Evolutionary conservation across 2,797 vertebrate species (phyloP).

Genomic region (Fistularia commersonii): DNA sequence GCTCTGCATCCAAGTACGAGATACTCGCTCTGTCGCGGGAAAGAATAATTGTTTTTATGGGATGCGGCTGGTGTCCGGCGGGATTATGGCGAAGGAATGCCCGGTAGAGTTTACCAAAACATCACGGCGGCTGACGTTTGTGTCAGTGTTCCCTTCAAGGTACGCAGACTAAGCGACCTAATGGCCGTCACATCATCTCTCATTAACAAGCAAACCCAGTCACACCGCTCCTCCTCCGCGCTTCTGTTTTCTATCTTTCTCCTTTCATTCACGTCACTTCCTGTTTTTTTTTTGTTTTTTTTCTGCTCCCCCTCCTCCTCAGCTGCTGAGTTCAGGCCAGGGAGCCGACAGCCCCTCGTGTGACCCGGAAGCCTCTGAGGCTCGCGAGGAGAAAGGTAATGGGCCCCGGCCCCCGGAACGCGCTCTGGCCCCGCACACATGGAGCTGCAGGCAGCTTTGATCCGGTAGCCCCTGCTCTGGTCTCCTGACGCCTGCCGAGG

Average conservation of each 20-base stretch:
- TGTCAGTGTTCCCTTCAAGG: no score
- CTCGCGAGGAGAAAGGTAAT: constrained; percentile 71
- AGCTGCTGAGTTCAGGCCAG: constrained; percentile 53
- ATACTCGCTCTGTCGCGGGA: no score
- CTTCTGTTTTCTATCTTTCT: not conserved
- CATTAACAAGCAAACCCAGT: no score
- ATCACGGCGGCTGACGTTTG: no score
- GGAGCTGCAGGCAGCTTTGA: constrained; percentile 73
- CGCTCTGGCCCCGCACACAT: constrained; percentile 64
- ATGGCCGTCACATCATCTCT: no score
- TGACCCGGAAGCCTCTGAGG: constrained; percentile 65
- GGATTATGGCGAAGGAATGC: no score
- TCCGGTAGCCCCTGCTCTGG: constrained; percentile 71
- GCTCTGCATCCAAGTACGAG: no score
- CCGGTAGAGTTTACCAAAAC: no score
- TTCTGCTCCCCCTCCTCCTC: constrained; percentile 20
- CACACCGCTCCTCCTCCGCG: not conserved
- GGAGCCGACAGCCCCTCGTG: constrained; percentile 65
- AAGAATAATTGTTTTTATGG: no score
- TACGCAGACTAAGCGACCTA: no score
- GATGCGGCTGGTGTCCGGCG: no score
- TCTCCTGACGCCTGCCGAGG: constrained; percentile 79
- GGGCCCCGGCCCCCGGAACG: constrained; percentile 65
- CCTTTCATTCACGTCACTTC: constrained; percentile 1
- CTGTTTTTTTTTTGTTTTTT: not conserved